Percentiles rank a stretch among this genome's conserved stretches.
These are phyloP conservation scores for Marmota monax DNA, from an alignment of 2,113 vertebrate species.

Conservation along the genomic window DNA sequence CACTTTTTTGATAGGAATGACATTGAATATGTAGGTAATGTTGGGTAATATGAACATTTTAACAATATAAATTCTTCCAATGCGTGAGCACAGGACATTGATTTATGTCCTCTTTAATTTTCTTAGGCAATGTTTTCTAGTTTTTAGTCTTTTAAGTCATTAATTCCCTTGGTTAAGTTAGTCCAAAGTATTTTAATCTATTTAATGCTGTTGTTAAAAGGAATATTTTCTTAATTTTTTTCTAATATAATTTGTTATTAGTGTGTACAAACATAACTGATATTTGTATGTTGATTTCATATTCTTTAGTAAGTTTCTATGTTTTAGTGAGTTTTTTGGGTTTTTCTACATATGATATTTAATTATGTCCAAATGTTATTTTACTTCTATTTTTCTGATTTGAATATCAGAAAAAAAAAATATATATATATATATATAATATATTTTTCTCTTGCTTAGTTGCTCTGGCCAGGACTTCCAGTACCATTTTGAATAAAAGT, in stretches of 20 bases:
- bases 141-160: background rate
- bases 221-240: background rate
- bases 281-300: background rate
- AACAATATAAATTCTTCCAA: too few relatives aligned
- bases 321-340: too few relatives aligned
- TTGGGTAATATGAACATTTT: background rate
- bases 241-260: background rate
- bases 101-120: background rate
- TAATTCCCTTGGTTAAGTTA: background rate
- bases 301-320: background rate
- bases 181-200: background rate
- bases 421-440: too few relatives aligned
- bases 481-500: too few relatives aligned
- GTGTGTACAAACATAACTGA: background rate
- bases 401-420: too few relatives aligned
- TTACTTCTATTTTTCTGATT: too few relatives aligned
- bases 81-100: background rate
- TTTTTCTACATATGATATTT: too few relatives aligned
- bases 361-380: too few relatives aligned
- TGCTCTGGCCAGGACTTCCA: too few relatives aligned
- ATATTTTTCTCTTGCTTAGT: too few relatives aligned
- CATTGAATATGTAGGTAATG: background rate
- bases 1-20: background rate
- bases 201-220: background rate
- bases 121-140: background rate